A percentile compares a stretch with the other conserved stretches of the same genome.
Conservation (phyloP, 2,888 invertebrate genomes). For the Apomyelois bistriatella region DNA sequence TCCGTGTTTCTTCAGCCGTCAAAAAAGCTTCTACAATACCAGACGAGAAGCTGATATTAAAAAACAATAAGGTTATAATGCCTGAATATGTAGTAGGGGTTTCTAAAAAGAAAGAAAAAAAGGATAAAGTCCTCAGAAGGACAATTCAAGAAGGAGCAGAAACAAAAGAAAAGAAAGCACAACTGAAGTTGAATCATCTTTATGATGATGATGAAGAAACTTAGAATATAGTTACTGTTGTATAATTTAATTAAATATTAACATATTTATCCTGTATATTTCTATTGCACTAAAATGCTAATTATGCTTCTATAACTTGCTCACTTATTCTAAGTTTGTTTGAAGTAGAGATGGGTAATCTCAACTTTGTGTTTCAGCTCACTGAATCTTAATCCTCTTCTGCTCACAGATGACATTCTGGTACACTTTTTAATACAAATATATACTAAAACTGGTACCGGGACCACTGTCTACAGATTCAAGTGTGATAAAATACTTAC, state of each 20-base stretch:
- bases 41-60: constrained; percentile 71
- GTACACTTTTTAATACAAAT: too few relatives aligned
- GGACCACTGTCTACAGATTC: too few relatives aligned
- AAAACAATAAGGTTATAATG: constrained; percentile 86
- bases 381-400: too few relatives aligned
- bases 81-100: constrained; percentile 91
- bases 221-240: not conserved
- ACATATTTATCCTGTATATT: not conserved
- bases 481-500: too few relatives aligned
- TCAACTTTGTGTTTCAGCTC: too few relatives aligned
- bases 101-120: constrained; percentile 74
- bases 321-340: too few relatives aligned
- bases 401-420: too few relatives aligned
- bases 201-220: constrained; percentile 51
- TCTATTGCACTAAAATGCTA: too few relatives aligned
- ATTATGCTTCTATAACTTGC: too few relatives aligned
- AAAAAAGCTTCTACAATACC: constrained; percentile 35
- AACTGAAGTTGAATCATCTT: constrained; percentile 70
- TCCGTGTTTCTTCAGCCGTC: constrained; percentile 52
- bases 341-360: too few relatives aligned
- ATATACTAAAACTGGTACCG: too few relatives aligned
- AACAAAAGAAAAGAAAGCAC: constrained; percentile 38
- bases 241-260: not conserved
- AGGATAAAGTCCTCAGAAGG: constrained; percentile 35
- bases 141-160: constrained; percentile 21